A percentile compares a stretch with the other conserved stretches of the same genome.
phyloP scores from a whole-genome alignment of 2,888 invertebrate species.

The Bedellia somnulentella region DNA sequence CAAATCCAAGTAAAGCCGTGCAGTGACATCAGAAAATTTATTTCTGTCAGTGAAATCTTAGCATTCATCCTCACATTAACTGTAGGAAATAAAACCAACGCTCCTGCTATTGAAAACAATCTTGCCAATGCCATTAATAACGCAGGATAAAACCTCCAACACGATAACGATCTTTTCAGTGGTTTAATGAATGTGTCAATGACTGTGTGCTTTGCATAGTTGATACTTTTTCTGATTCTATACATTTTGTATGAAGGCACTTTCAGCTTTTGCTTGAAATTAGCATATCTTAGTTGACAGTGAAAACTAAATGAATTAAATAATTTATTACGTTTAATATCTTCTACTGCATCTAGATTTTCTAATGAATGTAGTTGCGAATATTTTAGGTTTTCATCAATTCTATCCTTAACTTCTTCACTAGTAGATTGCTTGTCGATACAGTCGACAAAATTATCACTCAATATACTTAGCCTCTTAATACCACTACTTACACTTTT shows the following conservation, averaged over 20 bases:
- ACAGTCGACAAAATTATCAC: slow-evolving; percentile 50
- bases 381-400: slow-evolving; percentile 27
- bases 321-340: slow-evolving; percentile 42
- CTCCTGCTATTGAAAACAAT: slow-evolving; percentile 32
- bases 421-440: slow-evolving; percentile 42
- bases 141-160: slow-evolving; percentile 50
- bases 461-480: slow-evolving; percentile 53
- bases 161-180: slow-evolving; percentile 38
- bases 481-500: slow-evolving; percentile 42
- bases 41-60: slow-evolving; percentile 32
- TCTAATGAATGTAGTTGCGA: slow-evolving; percentile 46
- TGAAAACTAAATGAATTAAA: slow-evolving; percentile 46
- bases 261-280: slow-evolving; percentile 32
- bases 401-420: slow-evolving; percentile 27
- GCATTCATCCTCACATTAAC: slow-evolving; percentile 36
- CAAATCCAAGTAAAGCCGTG: slow-evolving; percentile 52
- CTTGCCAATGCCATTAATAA: slow-evolving; percentile 34
- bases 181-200: slow-evolving; percentile 50
- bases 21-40: slow-evolving; percentile 41
- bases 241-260: slow-evolving; percentile 48
- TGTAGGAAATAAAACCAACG: slow-evolving; percentile 31
- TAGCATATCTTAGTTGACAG: slow-evolving; percentile 38
- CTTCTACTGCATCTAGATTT: slow-evolving; percentile 40
- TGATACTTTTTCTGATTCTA: slow-evolving; percentile 30
- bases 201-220: slow-evolving; percentile 32